A percentile compares a stretch with the other conserved stretches of the same genome.
These are phyloP conservation scores for Menidia menidia DNA, from an alignment of 2,797 vertebrate genomes.

Conservation along the genomic window DNA sequence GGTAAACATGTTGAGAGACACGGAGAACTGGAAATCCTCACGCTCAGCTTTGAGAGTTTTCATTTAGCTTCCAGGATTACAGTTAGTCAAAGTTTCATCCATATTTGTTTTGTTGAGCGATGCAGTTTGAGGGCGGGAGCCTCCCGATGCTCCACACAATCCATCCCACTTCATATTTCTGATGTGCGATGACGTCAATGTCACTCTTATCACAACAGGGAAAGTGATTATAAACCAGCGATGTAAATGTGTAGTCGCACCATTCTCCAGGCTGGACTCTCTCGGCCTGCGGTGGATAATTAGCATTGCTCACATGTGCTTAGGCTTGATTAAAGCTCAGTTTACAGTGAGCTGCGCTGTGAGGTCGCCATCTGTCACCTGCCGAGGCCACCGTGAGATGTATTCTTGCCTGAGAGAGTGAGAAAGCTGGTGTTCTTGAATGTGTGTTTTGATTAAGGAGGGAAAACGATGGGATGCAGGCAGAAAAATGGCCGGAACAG, in stretches of 20 bases:
- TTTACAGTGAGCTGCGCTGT: constrained; percentile 87
- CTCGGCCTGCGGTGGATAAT: constrained; percentile 87
- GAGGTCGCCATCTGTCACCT: constrained; percentile 92
- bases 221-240: constrained; percentile 46
- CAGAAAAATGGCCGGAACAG: constrained; percentile 39
- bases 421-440: constrained; percentile 13
- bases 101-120: constrained; percentile 57
- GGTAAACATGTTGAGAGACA: constrained; percentile 33
- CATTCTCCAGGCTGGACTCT: constrained; percentile 74
- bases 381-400: constrained; percentile 85
- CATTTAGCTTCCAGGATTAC: constrained; percentile 51
- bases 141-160: constrained; percentile 35
- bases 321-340: constrained; percentile 93
- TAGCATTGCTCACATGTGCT: constrained; percentile 90
- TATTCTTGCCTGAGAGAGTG: constrained; percentile 76
- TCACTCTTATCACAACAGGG: constrained; percentile 38
- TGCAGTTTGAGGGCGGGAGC: constrained; percentile 36
- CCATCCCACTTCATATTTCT: constrained; percentile 29
- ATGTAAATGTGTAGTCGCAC: constrained; percentile 33
- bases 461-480: constrained; percentile 33
- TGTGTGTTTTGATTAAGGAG: constrained; percentile 41
- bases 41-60: constrained; percentile 50
- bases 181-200: constrained; percentile 35
- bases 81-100: constrained; percentile 49
- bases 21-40: constrained; percentile 37